Conservation (phyloP, 2,797 vertebrate species). For the Hydrolagus colliei region DNA sequence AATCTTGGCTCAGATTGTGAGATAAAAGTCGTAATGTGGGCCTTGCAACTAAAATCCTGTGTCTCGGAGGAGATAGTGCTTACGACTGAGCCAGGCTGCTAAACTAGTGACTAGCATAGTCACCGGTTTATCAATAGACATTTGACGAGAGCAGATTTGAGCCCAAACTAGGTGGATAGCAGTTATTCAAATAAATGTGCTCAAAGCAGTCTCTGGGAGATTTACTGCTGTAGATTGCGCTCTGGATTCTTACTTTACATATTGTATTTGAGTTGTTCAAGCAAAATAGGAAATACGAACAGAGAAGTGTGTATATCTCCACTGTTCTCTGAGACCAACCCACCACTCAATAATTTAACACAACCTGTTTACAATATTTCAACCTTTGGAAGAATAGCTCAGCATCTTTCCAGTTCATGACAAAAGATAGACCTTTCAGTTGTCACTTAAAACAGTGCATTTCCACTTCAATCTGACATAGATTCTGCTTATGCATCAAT, state of each 20-base stretch:
- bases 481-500: background rate
- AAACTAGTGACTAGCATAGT: too few relatives aligned
- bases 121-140: too few relatives aligned
- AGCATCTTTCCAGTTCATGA: too few relatives aligned
- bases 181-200: background rate
- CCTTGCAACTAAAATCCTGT: too few relatives aligned
- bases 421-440: background rate
- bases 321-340: too few relatives aligned
- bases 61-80: too few relatives aligned
- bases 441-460: background rate
- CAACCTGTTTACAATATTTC: background rate
- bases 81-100: too few relatives aligned
- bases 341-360: background rate
- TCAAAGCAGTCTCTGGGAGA: background rate
- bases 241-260: constrained; percentile 9
- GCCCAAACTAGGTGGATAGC: background rate
- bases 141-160: too few relatives aligned
- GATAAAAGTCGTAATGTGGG: too few relatives aligned
- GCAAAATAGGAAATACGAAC: background rate
- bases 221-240: constrained; percentile 13
- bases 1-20: too few relatives aligned
- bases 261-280: background rate
- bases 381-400: background rate
- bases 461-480: background rate
- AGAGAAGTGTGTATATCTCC: background rate